Evolutionary conservation across 2,888 invertebrate species (phyloP).

Genomic region (Cantharis nigra): DNA sequence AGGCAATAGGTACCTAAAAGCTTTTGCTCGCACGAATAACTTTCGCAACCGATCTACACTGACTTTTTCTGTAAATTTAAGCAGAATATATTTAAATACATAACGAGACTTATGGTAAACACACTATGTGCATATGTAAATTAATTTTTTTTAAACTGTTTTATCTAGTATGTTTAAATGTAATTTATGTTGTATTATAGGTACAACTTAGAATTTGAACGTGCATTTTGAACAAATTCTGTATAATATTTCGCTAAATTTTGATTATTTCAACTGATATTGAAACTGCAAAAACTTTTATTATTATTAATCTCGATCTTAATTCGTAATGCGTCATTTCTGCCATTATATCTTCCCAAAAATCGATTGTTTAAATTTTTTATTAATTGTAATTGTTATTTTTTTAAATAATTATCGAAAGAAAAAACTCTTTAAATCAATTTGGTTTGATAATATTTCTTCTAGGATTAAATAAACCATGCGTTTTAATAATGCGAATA

Average conservation of each 20-base stretch:
- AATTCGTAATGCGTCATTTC: background rate
- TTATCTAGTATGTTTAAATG: background rate
- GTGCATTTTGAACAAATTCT: background rate
- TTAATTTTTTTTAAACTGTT: constrained; percentile 13
- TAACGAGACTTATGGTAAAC: constrained; percentile 15
- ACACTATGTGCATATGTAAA: constrained; percentile 14
- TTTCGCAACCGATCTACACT: constrained; percentile 22
- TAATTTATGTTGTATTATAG: background rate
- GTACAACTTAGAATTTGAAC: background rate
- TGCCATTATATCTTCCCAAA: background rate
- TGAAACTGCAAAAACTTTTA: background rate
- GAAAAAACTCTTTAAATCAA: background rate
- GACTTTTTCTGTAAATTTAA: constrained; percentile 10
- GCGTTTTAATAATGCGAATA: background rate
- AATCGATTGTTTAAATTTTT: background rate
- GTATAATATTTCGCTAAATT: background rate
- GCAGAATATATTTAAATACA: constrained; percentile 29
- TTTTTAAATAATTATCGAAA: background rate
- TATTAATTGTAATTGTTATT: background rate
- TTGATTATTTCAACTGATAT: background rate
- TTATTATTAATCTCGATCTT: background rate
- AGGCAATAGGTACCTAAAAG: constrained; percentile 16
- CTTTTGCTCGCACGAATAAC: constrained; percentile 20
- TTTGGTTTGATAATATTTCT: background rate
- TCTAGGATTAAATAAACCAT: too few relatives aligned